Evolutionary conservation across 2,113 vertebrate species (phyloP).

Genomic region (Lucifuga dentata): DNA sequence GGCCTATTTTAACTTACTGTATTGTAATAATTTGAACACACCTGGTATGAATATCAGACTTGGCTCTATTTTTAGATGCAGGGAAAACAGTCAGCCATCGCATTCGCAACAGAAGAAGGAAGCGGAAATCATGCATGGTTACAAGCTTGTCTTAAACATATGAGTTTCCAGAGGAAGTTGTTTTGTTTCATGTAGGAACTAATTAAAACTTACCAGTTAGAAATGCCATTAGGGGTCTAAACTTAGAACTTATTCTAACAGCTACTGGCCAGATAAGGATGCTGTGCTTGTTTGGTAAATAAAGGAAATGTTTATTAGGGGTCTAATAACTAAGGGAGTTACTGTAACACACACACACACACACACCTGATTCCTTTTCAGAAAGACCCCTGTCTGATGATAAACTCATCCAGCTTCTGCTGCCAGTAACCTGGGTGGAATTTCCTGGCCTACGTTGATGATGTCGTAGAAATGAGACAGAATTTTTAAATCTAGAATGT

Average conservation of each 20-base stretch:
- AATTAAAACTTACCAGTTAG: background rate
- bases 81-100: conserved; percentile 11
- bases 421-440: conserved; percentile 53
- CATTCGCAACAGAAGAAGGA: conserved; percentile 40
- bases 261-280: conserved; percentile 37
- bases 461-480: conserved; percentile 67
- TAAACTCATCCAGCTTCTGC: conserved; percentile 20
- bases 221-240: conserved; percentile 13
- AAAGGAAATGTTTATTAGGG: conserved; percentile 15
- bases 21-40: conserved; percentile 1
- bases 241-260: conserved; percentile 15
- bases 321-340: conserved; percentile 22
- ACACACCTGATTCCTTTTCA: conserved; percentile 56
- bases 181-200: conserved; percentile 15
- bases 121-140: conserved; percentile 31
- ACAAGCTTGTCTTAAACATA: conserved; percentile 13
- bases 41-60: conserved; percentile 11
- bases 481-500: conserved; percentile 37
- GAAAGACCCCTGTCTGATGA: conserved; percentile 57
- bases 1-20: background rate
- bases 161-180: conserved; percentile 56
- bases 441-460: conserved; percentile 60
- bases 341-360: conserved; percentile 21
- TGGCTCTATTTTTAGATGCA: conserved; percentile 24
- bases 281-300: background rate